These are phyloP conservation scores for Homarus americanus DNA, from an alignment of 1,140 invertebrate species.

Conservation along the genomic window DNA sequence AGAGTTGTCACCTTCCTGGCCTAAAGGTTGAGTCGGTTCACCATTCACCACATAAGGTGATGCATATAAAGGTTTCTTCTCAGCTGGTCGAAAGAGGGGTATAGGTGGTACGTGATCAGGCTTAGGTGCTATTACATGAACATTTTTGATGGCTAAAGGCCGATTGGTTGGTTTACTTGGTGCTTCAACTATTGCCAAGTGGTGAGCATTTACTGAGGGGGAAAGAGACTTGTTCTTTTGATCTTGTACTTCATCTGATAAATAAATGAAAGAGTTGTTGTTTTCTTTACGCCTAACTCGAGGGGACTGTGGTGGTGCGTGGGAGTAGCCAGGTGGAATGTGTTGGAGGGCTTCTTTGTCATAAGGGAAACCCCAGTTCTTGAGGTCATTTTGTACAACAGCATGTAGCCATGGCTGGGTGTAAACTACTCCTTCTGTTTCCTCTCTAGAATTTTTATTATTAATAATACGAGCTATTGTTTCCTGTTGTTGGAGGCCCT, in stretches of 20 bases:
- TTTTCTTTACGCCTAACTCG: background rate
- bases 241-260: background rate
- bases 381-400: slow-evolving; percentile 52
- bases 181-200: slow-evolving; percentile 32
- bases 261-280: background rate
- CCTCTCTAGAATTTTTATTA: background rate
- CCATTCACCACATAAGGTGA: slow-evolving; percentile 23
- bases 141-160: slow-evolving; percentile 38
- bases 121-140: slow-evolving; percentile 32
- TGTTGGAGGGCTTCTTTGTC: slow-evolving; percentile 28
- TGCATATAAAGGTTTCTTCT: background rate
- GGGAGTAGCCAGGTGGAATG: background rate
- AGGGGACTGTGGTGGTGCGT: background rate
- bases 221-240: background rate
- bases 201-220: slow-evolving; percentile 2
- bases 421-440: background rate
- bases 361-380: slow-evolving; percentile 44
- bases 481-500: background rate
- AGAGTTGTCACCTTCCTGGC: background rate
- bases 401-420: slow-evolving; percentile 57
- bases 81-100: slow-evolving; percentile 41
- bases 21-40: background rate
- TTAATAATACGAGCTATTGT: background rate
- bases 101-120: slow-evolving; percentile 29
- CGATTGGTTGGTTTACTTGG: background rate